Percentiles rank a stretch among this genome's conserved stretches.
Evolutionary conservation across 2,797 vertebrate species (phyloP).

Genomic region (Orientallactaga sibirica): DNA sequence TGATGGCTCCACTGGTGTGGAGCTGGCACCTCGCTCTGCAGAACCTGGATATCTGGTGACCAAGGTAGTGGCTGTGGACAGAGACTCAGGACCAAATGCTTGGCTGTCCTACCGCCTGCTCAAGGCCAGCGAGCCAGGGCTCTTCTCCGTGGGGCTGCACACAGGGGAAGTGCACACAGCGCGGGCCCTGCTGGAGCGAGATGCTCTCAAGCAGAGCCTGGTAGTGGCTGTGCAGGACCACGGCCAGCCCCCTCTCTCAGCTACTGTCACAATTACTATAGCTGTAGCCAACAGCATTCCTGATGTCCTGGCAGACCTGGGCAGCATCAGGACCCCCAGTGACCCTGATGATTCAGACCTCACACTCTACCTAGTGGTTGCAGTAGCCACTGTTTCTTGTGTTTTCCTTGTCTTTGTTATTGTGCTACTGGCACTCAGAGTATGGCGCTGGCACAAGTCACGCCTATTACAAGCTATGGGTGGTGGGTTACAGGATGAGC

Average conservation of each 20-base stretch:
- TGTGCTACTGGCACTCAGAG: constrained; percentile 62
- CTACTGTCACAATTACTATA: constrained; percentile 89
- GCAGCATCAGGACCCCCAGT: neutral
- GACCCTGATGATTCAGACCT: constrained; percentile 65
- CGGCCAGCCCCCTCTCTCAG: constrained; percentile 75
- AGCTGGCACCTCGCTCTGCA: constrained; percentile 89
- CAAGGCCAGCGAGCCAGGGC: constrained; percentile 75
- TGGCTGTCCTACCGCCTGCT: constrained; percentile 87
- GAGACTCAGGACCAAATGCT: constrained; percentile 87
- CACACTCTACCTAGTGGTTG: constrained; percentile 86
- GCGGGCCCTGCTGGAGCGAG: constrained; percentile 76
- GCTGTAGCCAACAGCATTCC: constrained; percentile 91
- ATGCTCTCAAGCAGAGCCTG: constrained; percentile 75
- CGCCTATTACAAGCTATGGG: constrained; percentile 65
- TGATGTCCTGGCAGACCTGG: constrained; percentile 78
- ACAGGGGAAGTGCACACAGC: constrained; percentile 80
- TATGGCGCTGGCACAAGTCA: constrained; percentile 77
- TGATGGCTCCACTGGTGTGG: constrained; percentile 86
- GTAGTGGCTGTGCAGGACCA: constrained; percentile 72
- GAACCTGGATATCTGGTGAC: constrained; percentile 90
- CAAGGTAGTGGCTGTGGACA: constrained; percentile 91
- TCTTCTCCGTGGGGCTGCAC: constrained; percentile 74
- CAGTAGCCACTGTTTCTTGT: constrained; percentile 85
- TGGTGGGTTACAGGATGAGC: constrained; percentile 64
- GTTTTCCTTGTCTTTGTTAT: constrained; percentile 85